Base-by-base conservation (phyloP, 30 jellyfish, hydroid and myxozoan genomes). In the Aurelia sp. region DNA sequence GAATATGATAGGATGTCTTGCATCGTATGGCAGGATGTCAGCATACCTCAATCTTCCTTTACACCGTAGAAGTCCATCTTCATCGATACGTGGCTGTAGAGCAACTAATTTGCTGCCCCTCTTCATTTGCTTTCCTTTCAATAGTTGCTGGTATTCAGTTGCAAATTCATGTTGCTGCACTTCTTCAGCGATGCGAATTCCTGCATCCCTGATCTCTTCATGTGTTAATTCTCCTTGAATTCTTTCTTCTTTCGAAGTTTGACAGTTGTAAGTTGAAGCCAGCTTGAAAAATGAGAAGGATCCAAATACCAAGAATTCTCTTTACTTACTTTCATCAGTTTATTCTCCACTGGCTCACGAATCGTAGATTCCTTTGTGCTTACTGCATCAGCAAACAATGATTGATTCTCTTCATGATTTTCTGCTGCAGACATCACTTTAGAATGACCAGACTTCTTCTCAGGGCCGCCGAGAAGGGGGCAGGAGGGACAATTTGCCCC, bases 31-130 rank as follows among this genome's bases (percentile, higher is more conserved):
- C 67, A 88, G 82, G 30, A 31, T 79, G 38, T 65, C 96, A 7
- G 92, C 88, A 78, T 27, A 27, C 33, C 33, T 27, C 33, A 27
- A 2, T 27, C 33, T 27, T 27, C 33, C 2, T 1, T 27, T 79
- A 17, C 72, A 88, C 38, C 90, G 80, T 44, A 88, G 52, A 22
- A 88, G 48, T 51, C 88, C 84, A 0, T 88, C 80, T 74, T 88
- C 89, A 80, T 70, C 97, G 8, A 79, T 40, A 5, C 61, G 74
- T 4, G 85, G 89, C 41, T 63, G 55, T 33, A 62, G 40, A 33
- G 30, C 22, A 6, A 79, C 24, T 55, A 78, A 11, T 4, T 50
- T 38, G 76, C 91, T 87, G 67, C 27, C 63, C 41, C 55, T 21
- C 33, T 27, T 33, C 48, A 60, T 18, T 52, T 22, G 70, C 63